Base-by-base conservation (phyloP, 2,888 invertebrate genomes). In the Aporophyla nigra region DNA sequence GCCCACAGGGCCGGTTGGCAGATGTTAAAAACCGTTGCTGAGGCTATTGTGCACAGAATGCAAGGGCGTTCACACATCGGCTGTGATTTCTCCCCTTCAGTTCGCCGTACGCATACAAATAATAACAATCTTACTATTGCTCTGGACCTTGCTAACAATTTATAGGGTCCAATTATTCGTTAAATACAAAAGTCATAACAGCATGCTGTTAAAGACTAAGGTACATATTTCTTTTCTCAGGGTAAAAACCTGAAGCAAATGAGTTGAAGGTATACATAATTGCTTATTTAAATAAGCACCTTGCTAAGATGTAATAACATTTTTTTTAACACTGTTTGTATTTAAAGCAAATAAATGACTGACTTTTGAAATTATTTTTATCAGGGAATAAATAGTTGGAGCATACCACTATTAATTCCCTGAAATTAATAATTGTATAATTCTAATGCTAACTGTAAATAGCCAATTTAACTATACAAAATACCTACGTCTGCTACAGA, bases 11-110 rank as follows among this genome's bases (percentile, higher is more conserved):
- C 75, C 88, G 77, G 81, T 75, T 86, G 90, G 96, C 96, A 96
- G 96, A 96, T 96, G 96, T 95, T 94, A 89, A 93, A 95, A 96
- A 94, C 96, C 96, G 96, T 96, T 96, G 96, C 94, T 92, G 91
- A 92, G 87, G 92, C 95, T 91, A 94, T 96, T 96, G 95, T 96
- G 89, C 86, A 85, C 83, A 79, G 75, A 91, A 87, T 92, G 93
- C 92, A 94, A 93, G 93, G 93, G 93, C 90, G 91, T 91, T 91
- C 88, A 86, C 89, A 90, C 89, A 90, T 88, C 82, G 87, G 83
- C 92, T 89, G 93, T 94, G 95, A 96, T 95, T 95, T 93, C 91
- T 92, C 95, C 96, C 95, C 95, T 95, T 90, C 88, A 83, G 86
- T 91, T 89, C 61, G n/a, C 6, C 33, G 63, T 62, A 61, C 63